Evolutionary conservation across 2,113 vertebrate species (phyloP).

Genomic region (Heterotis niloticus): DNA sequence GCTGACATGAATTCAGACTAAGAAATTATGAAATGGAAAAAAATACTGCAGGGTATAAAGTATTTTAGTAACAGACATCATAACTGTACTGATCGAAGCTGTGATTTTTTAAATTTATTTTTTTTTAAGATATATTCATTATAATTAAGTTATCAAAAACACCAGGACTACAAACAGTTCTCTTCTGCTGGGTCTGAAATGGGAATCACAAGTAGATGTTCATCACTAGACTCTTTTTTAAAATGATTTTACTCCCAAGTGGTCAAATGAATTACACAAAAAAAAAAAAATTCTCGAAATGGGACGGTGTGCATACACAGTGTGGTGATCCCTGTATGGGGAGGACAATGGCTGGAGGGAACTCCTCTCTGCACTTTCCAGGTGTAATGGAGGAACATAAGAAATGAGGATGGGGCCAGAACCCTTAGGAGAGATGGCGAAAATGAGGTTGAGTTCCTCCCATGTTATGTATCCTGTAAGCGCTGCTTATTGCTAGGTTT

Average conservation of each 20-base stretch:
- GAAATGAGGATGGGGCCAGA: background rate
- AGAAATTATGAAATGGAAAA: conserved; percentile 11
- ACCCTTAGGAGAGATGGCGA: background rate
- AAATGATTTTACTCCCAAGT: too few species aligned
- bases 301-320: background rate
- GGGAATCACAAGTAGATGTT: too few species aligned
- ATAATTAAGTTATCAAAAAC: background rate
- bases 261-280: background rate
- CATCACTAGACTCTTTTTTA: too few species aligned
- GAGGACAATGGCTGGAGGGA: background rate
- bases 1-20: background rate
- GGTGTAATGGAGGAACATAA: conserved; percentile 5
- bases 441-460: conserved; percentile 28
- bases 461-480: conserved; percentile 40
- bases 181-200: background rate
- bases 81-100: too few species aligned
- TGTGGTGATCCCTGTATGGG: background rate
- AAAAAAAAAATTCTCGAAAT: background rate
- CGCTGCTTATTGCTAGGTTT: conserved; percentile 23
- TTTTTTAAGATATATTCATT: too few species aligned
- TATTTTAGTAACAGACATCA: background rate
- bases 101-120: too few species aligned
- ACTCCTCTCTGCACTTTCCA: conserved; percentile 11
- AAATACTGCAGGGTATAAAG: background rate
- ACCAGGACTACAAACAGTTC: background rate